phyloP scores from a whole-genome alignment of 2,113 vertebrate genomes.

The Sorex araneus region DNA sequence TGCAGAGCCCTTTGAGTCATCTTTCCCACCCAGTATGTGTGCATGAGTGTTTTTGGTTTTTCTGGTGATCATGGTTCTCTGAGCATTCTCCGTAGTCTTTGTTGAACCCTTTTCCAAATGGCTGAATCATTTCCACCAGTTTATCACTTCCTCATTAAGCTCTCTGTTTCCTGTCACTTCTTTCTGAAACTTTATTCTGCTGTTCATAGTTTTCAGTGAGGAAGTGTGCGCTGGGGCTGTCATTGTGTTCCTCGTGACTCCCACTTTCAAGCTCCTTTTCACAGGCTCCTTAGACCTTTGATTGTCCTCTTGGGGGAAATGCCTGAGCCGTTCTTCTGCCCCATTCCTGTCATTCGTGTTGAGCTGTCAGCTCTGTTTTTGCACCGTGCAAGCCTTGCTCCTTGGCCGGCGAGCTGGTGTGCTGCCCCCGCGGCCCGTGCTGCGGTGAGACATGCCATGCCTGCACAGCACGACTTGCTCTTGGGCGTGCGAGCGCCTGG shows the following conservation, averaged over 20 bases:
- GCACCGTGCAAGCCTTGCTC: neutral
- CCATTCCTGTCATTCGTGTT: slow-evolving; percentile 3
- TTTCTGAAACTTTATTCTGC: neutral
- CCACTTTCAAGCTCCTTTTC: neutral
- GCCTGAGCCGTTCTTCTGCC: neutral
- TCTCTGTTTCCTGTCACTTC: too few relatives aligned
- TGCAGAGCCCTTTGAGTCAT: too few relatives aligned
- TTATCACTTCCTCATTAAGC: too few relatives aligned
- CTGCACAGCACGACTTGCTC: neutral
- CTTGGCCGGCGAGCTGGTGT: neutral
- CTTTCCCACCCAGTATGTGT: too few relatives aligned
- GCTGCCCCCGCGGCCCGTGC: too few relatives aligned
- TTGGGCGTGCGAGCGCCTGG: neutral
- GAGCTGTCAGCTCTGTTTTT: neutral
- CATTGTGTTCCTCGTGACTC: neutral
- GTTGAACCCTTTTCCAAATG: neutral
- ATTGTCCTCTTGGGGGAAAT: neutral
- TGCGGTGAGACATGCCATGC: too few relatives aligned
- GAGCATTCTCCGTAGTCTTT: neutral
- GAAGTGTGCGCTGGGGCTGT: too few relatives aligned
- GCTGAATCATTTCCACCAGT: neutral
- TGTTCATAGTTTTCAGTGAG: neutral
- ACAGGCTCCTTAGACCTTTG: neutral
- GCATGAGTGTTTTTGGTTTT: neutral
- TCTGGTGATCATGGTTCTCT: neutral